A percentile compares a stretch with the other conserved stretches of the same genome.
These are phyloP conservation scores for Ia io DNA, from an alignment of 2,113 vertebrate genomes.

Conservation along the genomic window DNA sequence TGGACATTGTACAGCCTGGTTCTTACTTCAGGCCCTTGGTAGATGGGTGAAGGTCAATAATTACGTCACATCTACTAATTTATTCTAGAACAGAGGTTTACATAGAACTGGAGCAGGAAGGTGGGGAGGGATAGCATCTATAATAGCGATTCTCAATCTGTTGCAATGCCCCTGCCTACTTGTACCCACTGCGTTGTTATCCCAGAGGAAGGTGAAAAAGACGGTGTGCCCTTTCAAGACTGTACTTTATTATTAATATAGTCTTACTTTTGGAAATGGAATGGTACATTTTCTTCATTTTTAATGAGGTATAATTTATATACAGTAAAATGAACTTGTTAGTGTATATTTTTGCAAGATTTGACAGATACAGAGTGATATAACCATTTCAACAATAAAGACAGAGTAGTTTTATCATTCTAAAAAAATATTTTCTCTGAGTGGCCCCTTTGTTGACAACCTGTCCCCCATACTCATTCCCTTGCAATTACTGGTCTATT, in stretches of 20 bases:
- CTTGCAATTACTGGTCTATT: not conserved
- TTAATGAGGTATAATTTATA: not conserved
- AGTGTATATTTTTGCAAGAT: not conserved
- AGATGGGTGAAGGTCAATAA: not conserved
- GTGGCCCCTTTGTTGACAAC: not conserved
- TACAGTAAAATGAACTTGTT: not conserved
- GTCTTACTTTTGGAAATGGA: slow-evolving; percentile 3
- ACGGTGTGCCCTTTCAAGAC: not conserved
- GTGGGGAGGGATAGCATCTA: rapidly evolving
- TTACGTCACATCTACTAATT: not conserved
- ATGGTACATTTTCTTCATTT: not conserved
- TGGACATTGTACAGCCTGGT: rapidly evolving
- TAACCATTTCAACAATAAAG: not conserved
- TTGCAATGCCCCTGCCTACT: not conserved
- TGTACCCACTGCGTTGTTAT: not conserved
- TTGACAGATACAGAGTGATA: not conserved
- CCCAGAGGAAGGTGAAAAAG: not conserved
- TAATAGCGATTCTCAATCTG: not conserved
- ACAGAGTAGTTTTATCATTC: not conserved
- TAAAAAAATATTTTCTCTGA: not conserved
- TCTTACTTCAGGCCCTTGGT: not conserved
- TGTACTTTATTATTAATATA: not conserved
- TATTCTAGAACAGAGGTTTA: not conserved
- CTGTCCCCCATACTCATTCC: not conserved
- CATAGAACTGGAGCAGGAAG: not conserved